Percentiles rank a stretch among this genome's conserved stretches.
phyloP scores from a whole-genome alignment of 2,888 invertebrate genomes.

The Latrodectus elegans region DNA sequence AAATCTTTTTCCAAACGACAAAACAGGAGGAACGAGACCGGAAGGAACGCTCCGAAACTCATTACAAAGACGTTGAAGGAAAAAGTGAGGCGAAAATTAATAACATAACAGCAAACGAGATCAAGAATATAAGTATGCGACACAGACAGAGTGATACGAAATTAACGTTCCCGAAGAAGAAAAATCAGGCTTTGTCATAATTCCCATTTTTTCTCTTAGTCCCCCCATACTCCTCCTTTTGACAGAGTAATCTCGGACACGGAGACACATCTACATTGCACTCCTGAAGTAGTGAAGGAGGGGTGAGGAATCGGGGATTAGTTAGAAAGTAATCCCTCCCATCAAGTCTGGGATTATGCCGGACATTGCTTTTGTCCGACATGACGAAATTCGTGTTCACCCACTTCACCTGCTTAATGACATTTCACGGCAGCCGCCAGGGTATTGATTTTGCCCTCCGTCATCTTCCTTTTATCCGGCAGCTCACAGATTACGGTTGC shows the following conservation, averaged over 20 bases:
- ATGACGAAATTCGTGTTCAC: slow-evolving; percentile 61
- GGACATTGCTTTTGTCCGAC: slow-evolving; percentile 68
- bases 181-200: background rate
- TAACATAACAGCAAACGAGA: no score
- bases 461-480: background rate
- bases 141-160: slow-evolving; percentile 30
- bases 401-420: slow-evolving; percentile 47
- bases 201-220: slow-evolving; percentile 6
- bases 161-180: slow-evolving; percentile 23
- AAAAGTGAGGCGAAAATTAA: no score
- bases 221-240: background rate
- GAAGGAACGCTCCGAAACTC: no score
- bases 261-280: slow-evolving; percentile 7
- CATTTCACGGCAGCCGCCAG: slow-evolving; percentile 45
- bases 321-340: slow-evolving; percentile 60
- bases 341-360: slow-evolving; percentile 64
- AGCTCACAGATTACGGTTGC: background rate
- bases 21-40: no score
- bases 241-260: slow-evolving; percentile 37
- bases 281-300: background rate
- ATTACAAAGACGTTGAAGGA: no score
- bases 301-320: slow-evolving; percentile 35
- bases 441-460: slow-evolving; percentile 38
- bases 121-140: no score
- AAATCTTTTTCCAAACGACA: no score